Evolutionary conservation across 1,140 invertebrate species (phyloP), one percentile per base, ranked within the genome.

Genomic region (Patella vulgata): DNA sequence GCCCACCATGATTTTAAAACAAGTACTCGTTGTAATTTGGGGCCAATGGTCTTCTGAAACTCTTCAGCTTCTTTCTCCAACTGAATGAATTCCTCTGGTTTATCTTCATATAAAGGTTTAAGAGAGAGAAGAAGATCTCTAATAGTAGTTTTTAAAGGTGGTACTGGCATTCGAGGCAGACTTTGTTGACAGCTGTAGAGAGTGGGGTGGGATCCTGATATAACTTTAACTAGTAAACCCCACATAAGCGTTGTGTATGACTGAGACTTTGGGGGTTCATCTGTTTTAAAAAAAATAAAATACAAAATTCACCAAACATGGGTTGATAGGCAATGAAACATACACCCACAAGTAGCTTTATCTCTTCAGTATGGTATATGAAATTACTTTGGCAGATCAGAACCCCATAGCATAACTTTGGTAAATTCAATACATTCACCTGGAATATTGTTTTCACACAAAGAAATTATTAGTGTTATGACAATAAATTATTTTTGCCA

Each of bases 1-100:
- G 81, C 78, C 82, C 85, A 86, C 86, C 86, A 87, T 3, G 86
- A 86, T 68, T 86, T 86, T 27, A 87, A 63, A 33, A 81, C 68
- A 2, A 87, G 73, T 54, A 85, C 75, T 47, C 81, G 74, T 63
- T 87, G 86, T 39, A 87, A 68, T 59, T 84, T 84, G 27, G 73
- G 78, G 1, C 86, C 86, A 19, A 85, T 21, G 19, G 68, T 84
- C 51, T 66, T 76, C 66, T 85, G 77, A 79, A 87, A 87, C n/a
- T 84, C 78, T 59, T 78, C 73, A 3, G 84, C 81, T 53, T 86
- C 77, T 30, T 78, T 70, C 42, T 73, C 70, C 11, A 87, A 71
- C 27, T 75, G 63, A 33, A 81, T 71, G 33, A 85, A 69, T 71
- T 87, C 83, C 53, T 83, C 62, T 1, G 71, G 67, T 23, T 76